Evolutionary conservation across 1,140 invertebrate species (phyloP), one percentile per base, ranked within the genome.

Genomic region (Druon quercuslanigerum): DNA sequence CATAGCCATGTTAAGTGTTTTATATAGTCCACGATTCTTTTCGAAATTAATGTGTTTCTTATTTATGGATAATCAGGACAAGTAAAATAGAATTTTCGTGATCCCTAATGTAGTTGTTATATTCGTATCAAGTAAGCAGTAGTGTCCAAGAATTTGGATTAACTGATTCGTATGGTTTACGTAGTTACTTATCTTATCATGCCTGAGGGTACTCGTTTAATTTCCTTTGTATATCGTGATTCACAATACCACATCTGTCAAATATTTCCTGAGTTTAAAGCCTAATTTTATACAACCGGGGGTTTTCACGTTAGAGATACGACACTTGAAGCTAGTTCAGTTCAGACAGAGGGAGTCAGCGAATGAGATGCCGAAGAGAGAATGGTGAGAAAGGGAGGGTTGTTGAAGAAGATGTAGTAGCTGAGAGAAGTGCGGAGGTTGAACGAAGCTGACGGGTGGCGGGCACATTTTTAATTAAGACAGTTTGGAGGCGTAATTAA

Each of bases 381-480:
- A 66, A 33, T 25, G 13, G 20, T 5, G 57, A 66, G 57, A 25
- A 56, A 56, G 57, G 57, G 56, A 33, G n/a, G 52, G 52, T 54
- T 56, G 75, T n/a, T 51, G 51, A 33, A 46, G 52, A 72, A 73
- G 46, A 8, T 76, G 52, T 72, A 25, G 46, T 25, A 50, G 20
- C 25, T 33, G 60, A n/a, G 51, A 17, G 46, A 70, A 74, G 51
- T 52, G 75, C 71, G 40, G 33, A 80, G 51, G 51, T 73, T 60
- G 79, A 72, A 66, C 66, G 52, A 77, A 72, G 70, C 81, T 86
- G 84, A 84, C 84, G 84, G 78, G 75, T 79, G 83, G 79, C 79
- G 82, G 84, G 85, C 87, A 87, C 86, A 87, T 89, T 91, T 91
- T 90, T 91, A 90, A 90, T 91, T 88, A 89, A 90, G 88, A 90